Base-by-base conservation (phyloP, 2,797 vertebrate species). In the Pseudocheirus occidentalis region DNA sequence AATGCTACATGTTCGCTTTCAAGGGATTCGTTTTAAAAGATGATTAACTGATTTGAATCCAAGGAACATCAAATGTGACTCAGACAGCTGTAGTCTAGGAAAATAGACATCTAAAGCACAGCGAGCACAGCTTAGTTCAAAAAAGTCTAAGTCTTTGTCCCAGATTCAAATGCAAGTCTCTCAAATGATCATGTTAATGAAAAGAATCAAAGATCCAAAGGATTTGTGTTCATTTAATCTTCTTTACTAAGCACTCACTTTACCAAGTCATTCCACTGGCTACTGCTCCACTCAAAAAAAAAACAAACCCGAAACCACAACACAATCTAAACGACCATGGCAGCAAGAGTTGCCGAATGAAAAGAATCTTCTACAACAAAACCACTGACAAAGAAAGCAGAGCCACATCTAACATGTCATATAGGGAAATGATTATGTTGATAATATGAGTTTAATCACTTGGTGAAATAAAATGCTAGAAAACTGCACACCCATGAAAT, bases 331-430 rank as follows among this genome's bases (percentile, higher is more conserved):
- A 81, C 27, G 73, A 46, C 18, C 73, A 46, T 46, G 21, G 9
- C 7, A 46, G 40, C n/a, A 46, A 81, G 40, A 81, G 29, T 10
- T 46, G 73, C 2, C 11, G 1, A 81, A 46, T n/a, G 46, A 90
- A 6, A n/a, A 92, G 28, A 95, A 90, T 90, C 28, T 90, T 34
- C 90, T 12, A 62, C 18, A 66, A 90, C 92, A 93, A 95, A 91
- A 62, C 46, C 3, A 56, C 56, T 31, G n/a, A 55, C 28, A 66
- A 58, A 52, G 29, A 92, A 92, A 95, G 73, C 40, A 24, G 40
- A 81, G 40, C 73, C 40, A 40, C 4, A 18, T 9, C 21, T 46
- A 81, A 4, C 73, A 24, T 91, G n/a, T 40, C 28, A 93, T 1
- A 50, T 3, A 50, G 46, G 24, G 13, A 13, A 92, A 52, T 40